phyloP scores from a whole-genome alignment of 2,888 invertebrate genomes.

The Nephrotoma appendiculata region DNA sequence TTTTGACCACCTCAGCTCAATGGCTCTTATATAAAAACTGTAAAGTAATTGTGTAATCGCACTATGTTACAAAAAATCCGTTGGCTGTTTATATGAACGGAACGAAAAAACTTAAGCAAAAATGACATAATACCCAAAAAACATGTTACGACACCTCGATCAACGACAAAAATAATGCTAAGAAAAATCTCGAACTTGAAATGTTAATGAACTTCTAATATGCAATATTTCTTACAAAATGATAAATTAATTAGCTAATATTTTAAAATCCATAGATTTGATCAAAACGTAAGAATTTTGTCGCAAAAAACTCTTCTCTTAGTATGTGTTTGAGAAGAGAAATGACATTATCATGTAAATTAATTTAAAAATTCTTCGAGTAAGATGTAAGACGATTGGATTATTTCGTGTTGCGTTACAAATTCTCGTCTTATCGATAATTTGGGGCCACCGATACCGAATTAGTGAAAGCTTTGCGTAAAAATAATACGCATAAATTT shows the following conservation, averaged over 20 bases:
- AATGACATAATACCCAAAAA: not conserved
- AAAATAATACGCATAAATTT: too few species aligned
- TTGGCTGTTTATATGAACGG: too few species aligned
- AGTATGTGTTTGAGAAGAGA: not conserved
- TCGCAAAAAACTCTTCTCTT: not conserved
- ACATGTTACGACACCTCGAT: not conserved
- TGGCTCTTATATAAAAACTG: too few species aligned
- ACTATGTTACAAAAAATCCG: too few species aligned
- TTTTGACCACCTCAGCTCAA: too few species aligned
- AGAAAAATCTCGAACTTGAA: not conserved
- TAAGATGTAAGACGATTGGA: too few species aligned
- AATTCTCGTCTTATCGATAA: too few species aligned
- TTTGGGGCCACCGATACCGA: too few species aligned
- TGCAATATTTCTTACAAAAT: not conserved
- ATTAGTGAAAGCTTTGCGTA: too few species aligned
- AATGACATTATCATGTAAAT: not conserved
- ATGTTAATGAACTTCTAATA: not conserved
- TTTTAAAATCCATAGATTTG: not conserved
- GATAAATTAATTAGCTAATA: not conserved
- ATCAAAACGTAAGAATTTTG: not conserved
- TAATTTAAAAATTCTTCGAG: not conserved
- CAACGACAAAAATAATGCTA: not conserved
- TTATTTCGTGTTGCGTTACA: too few species aligned
- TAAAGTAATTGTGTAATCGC: too few species aligned
- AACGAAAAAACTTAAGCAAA: not conserved